Evolutionary conservation across 1,140 invertebrate species (phyloP).

Genomic region (Monochamus saltuarius): DNA sequence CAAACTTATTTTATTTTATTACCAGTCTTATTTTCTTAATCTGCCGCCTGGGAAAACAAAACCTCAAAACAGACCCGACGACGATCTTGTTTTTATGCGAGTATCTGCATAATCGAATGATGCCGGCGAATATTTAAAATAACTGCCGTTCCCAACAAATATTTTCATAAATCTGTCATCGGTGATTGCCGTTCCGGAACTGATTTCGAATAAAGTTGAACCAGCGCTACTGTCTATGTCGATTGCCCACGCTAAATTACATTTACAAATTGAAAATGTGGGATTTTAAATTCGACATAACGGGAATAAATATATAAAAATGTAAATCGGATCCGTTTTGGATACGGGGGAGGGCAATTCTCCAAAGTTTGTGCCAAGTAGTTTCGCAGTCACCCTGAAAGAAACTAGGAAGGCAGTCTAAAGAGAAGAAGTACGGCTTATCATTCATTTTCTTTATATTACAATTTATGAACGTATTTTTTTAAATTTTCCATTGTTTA

Average conservation of each 20-base stretch:
- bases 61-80: background rate
- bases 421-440: too few species aligned
- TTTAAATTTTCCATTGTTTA: too few species aligned
- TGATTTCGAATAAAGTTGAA: conserved; percentile 40
- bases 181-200: conserved; percentile 49
- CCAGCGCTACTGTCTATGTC: conserved; percentile 1
- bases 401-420: too few species aligned
- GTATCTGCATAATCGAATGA: conserved; percentile 52
- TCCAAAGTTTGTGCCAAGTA: too few species aligned
- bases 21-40: conserved; percentile 21
- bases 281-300: conserved; percentile 2
- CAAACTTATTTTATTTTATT: conserved; percentile 12
- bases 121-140: conserved; percentile 52
- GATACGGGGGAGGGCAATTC: too few species aligned
- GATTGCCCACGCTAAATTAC: conserved; percentile 7
- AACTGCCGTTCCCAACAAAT: conserved; percentile 52
- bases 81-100: conserved; percentile 43
- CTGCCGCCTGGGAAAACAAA: conserved; percentile 27
- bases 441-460: too few species aligned
- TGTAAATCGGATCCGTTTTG: too few species aligned
- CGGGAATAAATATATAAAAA: too few species aligned
- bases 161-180: conserved; percentile 55
- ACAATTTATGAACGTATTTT: too few species aligned
- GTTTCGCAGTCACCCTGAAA: too few species aligned
- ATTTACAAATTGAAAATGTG: conserved; percentile 1